Evolutionary conservation across 2,888 invertebrate genomes (phyloP).

Genomic region (Coelogynopora nodosa): DNA sequence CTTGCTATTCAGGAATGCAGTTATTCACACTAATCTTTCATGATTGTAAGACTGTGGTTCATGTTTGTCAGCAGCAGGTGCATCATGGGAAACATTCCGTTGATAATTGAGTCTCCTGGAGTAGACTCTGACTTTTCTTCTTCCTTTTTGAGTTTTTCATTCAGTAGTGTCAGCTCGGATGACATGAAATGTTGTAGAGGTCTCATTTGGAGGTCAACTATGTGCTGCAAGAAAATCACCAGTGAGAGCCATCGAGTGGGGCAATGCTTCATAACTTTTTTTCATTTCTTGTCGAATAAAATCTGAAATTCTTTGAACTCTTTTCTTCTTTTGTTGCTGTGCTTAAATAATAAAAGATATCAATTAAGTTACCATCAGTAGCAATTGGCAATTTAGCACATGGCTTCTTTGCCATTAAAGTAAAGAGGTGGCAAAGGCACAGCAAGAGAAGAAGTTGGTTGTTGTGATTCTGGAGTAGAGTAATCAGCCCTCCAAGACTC

Average conservation of each 20-base stretch:
- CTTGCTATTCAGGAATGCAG: background rate
- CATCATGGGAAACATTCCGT: constrained; percentile 16
- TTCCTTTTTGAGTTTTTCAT: background rate
- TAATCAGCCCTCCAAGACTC: background rate
- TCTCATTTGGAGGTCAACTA: background rate
- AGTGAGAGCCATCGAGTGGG: background rate
- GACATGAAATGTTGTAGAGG: background rate
- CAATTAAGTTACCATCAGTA: background rate
- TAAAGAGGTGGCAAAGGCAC: background rate
- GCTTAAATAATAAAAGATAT: background rate
- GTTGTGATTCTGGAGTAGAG: background rate
- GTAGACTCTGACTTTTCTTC: constrained; percentile 12
- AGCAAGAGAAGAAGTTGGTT: background rate
- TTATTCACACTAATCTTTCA: constrained; percentile 12
- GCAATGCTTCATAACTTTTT: background rate
- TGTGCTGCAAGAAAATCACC: background rate
- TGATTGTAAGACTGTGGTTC: background rate
- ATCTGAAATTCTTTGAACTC: background rate
- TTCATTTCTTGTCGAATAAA: background rate
- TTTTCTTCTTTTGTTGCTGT: background rate
- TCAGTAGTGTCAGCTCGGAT: background rate
- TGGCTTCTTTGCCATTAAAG: background rate
- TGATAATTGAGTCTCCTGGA: background rate
- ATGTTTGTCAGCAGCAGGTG: background rate
- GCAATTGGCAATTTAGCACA: background rate